Percentiles rank a stretch among this genome's conserved stretches.
Conservation (phyloP, 2,888 invertebrate genomes). For the Hydropsyche betteni region DNA sequence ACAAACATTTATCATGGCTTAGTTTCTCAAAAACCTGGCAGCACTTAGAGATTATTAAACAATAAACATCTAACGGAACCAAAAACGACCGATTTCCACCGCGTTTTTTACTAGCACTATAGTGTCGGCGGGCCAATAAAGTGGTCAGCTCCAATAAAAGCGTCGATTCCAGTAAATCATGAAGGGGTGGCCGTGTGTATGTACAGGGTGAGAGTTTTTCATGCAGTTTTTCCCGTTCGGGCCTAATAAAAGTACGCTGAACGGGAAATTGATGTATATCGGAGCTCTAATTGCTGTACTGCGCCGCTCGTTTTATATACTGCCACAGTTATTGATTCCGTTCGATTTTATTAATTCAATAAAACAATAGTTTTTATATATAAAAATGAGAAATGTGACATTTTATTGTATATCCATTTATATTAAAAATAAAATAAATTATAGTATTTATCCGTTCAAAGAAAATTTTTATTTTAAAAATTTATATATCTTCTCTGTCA, state of each 20-base stretch:
- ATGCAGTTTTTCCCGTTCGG: conserved; percentile 1
- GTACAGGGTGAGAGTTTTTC: conserved; percentile 9
- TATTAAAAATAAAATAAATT: too few relatives aligned
- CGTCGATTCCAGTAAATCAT: conserved; percentile 28
- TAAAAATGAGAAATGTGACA: too few relatives aligned
- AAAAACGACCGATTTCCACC: too few relatives aligned
- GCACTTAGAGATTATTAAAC: not conserved
- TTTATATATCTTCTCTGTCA: too few relatives aligned
- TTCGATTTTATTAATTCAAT: too few relatives aligned
- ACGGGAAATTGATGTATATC: conserved; percentile 24
- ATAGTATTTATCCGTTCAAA: too few relatives aligned
- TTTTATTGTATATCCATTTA: too few relatives aligned
- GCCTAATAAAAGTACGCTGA: not conserved
- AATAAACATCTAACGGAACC: not conserved
- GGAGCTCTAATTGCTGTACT: conserved; percentile 2
- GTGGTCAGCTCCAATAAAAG: conserved; percentile 23
- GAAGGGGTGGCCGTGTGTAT: not conserved
- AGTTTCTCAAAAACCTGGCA: not conserved
- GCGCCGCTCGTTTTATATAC: too few relatives aligned
- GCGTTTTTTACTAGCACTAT: not conserved
- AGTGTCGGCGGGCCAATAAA: conserved; percentile 18
- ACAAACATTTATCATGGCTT: not conserved
- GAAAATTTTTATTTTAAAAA: too few relatives aligned
- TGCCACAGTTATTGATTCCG: too few relatives aligned
- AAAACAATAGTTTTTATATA: too few relatives aligned